Percentiles rank a stretch among this genome's conserved stretches.
Evolutionary conservation across 37 sponge, comb jelly and placozoan species (phyloP).

Genomic region (Geodia barretti): DNA sequence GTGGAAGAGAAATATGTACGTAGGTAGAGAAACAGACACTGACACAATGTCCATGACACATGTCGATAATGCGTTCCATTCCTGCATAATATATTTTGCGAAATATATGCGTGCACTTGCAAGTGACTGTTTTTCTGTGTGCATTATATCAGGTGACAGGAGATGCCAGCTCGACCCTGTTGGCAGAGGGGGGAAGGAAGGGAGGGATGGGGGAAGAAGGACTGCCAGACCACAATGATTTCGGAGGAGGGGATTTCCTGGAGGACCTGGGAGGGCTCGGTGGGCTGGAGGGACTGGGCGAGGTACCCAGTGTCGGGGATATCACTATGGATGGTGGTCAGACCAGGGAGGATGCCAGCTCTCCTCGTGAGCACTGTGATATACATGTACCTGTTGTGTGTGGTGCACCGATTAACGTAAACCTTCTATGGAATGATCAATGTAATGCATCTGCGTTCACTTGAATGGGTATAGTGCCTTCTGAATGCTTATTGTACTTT

Average conservation of each 20-base stretch:
- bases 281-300: slow-evolving; percentile 29
- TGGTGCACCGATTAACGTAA: too few relatives aligned
- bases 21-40: too few relatives aligned
- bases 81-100: too few relatives aligned
- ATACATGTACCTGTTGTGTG: background rate
- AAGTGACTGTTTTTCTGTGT: too few relatives aligned
- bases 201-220: slow-evolving; percentile 3
- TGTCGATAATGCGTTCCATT: too few relatives aligned
- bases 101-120: too few relatives aligned
- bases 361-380: background rate
- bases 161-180: background rate
- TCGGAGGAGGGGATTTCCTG: slow-evolving; percentile 27
- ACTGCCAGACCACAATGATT: slow-evolving; percentile 11
- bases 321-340: slow-evolving; percentile 6
- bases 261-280: slow-evolving; percentile 27
- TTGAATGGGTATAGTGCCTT: too few relatives aligned
- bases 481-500: too few relatives aligned
- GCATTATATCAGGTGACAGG: background rate
- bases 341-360: background rate
- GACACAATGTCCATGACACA: too few relatives aligned
- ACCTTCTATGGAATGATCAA: too few relatives aligned
- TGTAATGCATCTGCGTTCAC: too few relatives aligned
- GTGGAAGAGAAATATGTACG: too few relatives aligned
- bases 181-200: background rate
- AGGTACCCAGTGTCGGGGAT: slow-evolving; percentile 18